These are phyloP conservation scores for Dyspetes luteomarginatus DNA, from an alignment of 2,888 invertebrate species.

Conservation along the genomic window DNA sequence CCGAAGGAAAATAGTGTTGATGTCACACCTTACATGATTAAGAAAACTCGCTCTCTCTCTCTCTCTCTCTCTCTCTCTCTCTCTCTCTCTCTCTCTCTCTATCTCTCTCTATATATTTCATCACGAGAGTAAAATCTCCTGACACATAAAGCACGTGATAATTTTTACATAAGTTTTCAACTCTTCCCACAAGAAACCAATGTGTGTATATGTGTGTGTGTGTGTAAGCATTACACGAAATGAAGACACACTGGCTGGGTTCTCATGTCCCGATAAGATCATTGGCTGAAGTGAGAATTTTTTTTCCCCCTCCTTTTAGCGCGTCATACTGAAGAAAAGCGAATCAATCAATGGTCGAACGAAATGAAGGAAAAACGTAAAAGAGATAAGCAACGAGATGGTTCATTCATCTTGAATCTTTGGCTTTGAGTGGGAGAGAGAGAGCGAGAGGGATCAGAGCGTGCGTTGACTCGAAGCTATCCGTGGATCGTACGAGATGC, in stretches of 20 bases:
- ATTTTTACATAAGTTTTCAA: slow-evolving; percentile 48
- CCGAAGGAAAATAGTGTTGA: too few relatives aligned
- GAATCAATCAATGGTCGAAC: not conserved
- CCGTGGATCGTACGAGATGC: slow-evolving; percentile 42
- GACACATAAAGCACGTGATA: slow-evolving; percentile 27
- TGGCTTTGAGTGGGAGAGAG: not conserved
- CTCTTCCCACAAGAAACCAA: slow-evolving; percentile 14
- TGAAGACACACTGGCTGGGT: not conserved
- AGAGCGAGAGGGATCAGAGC: slow-evolving; percentile 6
- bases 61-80: too few relatives aligned
- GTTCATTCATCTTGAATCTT: slow-evolving; percentile 54
- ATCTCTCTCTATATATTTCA: slow-evolving; percentile 30
- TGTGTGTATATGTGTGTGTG: not conserved
- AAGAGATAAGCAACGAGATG: not conserved
- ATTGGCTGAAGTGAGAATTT: not conserved
- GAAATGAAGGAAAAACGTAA: slow-evolving; percentile 1
- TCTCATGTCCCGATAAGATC: slow-evolving; percentile 4
- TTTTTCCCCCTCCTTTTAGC: not conserved
- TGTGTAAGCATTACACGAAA: not conserved
- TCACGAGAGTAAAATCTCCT: slow-evolving; percentile 26
- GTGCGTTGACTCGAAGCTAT: slow-evolving; percentile 59
- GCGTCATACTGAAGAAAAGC: not conserved
- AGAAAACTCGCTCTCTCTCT: too few relatives aligned
- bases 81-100: too few relatives aligned
- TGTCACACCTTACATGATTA: too few relatives aligned